These are phyloP conservation scores for Dorcus hopei DNA, from an alignment of 2,888 invertebrate genomes.

Conservation along the genomic window DNA sequence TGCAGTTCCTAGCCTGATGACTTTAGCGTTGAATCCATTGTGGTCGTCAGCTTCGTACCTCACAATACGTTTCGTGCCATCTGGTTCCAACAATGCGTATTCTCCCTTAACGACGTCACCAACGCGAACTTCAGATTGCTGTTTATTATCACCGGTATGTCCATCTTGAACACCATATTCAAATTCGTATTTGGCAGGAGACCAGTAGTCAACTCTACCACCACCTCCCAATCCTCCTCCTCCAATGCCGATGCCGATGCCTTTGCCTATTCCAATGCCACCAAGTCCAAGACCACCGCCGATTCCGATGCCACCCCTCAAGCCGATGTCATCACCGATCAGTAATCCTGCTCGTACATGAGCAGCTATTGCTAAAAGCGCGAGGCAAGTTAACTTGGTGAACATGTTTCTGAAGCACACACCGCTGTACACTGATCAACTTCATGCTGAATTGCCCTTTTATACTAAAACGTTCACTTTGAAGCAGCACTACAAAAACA, in stretches of 20 bases:
- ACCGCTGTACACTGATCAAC: no score
- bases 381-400: no score
- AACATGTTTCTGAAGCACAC: no score
- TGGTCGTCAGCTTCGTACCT: conserved; percentile 47
- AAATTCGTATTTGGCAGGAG: conserved; percentile 48
- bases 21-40: conserved; percentile 45
- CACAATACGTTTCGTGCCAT: conserved; percentile 47
- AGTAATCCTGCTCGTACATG: no score
- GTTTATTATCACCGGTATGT: conserved; percentile 49
- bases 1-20: conserved; percentile 13
- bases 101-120: conserved; percentile 47
- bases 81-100: conserved; percentile 48
- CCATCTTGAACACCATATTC: conserved; percentile 47
- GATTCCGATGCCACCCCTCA: no score
- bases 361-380: no score
- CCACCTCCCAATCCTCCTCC: neutral
- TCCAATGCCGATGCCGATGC: conserved; percentile 4
- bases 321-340: no score
- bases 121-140: conserved; percentile 46
- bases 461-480: no score
- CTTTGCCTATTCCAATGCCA: neutral
- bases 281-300: no score
- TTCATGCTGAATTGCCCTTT: no score
- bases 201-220: conserved; percentile 24
- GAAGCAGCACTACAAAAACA: no score